These are phyloP conservation scores for Peromyscus melanophrys DNA, from an alignment of 2,797 vertebrate species.

Conservation along the genomic window DNA sequence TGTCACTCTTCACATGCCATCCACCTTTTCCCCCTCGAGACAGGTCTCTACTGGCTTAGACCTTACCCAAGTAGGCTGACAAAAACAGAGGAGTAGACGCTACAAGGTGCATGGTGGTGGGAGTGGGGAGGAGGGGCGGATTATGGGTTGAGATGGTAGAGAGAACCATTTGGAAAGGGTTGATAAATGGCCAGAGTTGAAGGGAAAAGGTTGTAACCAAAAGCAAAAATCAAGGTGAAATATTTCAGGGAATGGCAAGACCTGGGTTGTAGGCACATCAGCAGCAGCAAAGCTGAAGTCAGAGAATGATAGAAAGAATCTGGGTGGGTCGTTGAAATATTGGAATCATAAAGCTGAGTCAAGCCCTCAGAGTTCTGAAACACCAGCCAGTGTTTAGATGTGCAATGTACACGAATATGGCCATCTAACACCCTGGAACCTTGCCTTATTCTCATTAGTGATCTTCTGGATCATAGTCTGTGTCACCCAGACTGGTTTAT, in stretches of 20 bases:
- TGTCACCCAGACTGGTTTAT: constrained; percentile 42
- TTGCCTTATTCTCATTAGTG: constrained; percentile 49
- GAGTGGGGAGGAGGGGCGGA: too few species aligned
- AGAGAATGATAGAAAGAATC: neutral
- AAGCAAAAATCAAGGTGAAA: neutral
- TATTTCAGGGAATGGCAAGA: neutral
- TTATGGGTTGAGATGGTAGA: neutral
- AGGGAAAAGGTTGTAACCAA: neutral
- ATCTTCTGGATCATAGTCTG: neutral
- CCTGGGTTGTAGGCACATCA: neutral
- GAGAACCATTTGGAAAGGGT: neutral
- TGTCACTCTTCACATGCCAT: neutral
- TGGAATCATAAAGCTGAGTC: constrained; percentile 22
- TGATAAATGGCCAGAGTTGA: neutral
- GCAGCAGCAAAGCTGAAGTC: neutral
- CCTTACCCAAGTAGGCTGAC: neutral
- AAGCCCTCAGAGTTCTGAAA: neutral
- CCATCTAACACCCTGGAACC: constrained; percentile 46
- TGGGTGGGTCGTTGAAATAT: constrained; percentile 1
- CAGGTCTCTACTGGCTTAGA: neutral
- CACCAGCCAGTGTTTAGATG: neutral
- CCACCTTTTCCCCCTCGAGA: neutral
- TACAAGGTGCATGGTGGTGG: neutral
- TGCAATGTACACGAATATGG: neutral
- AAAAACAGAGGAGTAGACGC: neutral